Evolutionary conservation across 1,140 invertebrate species (phyloP).

Genomic region (Triops cancriformis): DNA sequence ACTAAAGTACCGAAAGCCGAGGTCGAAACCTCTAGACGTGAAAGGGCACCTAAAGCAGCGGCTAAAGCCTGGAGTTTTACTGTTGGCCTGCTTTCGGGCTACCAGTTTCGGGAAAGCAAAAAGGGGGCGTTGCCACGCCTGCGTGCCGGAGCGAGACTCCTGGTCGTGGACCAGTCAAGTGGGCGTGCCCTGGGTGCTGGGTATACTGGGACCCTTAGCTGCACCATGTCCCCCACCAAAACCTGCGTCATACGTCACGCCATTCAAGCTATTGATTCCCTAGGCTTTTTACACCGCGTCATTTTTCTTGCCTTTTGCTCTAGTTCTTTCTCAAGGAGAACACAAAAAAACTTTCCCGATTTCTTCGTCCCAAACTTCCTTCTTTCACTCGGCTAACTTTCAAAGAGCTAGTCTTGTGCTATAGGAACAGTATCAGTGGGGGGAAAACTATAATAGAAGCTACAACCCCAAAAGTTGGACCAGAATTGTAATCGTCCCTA

Average conservation of each 20-base stretch:
- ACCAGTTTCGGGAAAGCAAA: neutral
- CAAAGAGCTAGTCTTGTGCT: neutral
- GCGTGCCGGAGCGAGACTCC: neutral
- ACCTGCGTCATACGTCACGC: slow-evolving; percentile 6
- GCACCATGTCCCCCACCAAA: neutral
- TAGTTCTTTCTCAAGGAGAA: neutral
- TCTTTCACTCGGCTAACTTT: neutral
- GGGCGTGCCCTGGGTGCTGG: neutral
- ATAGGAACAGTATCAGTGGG: neutral
- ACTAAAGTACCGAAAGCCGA: slow-evolving; percentile 1
- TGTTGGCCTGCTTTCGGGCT: neutral
- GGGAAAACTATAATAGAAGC: neutral
- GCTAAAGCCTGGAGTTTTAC: neutral
- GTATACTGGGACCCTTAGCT: neutral
- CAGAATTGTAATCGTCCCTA: no score
- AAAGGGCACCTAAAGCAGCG: neutral
- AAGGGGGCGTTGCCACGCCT: slow-evolving; percentile 3
- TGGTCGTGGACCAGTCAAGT: neutral
- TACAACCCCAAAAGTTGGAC: neutral
- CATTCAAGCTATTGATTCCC: slow-evolving; percentile 13
- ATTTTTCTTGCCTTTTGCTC: neutral
- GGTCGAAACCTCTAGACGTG: neutral
- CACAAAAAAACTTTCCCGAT: no score
- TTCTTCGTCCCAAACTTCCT: neutral
- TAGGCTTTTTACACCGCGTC: neutral